Evolutionary conservation across 2,797 vertebrate genomes (phyloP).

Genomic region (Tokudaia tokunoshimensis): DNA sequence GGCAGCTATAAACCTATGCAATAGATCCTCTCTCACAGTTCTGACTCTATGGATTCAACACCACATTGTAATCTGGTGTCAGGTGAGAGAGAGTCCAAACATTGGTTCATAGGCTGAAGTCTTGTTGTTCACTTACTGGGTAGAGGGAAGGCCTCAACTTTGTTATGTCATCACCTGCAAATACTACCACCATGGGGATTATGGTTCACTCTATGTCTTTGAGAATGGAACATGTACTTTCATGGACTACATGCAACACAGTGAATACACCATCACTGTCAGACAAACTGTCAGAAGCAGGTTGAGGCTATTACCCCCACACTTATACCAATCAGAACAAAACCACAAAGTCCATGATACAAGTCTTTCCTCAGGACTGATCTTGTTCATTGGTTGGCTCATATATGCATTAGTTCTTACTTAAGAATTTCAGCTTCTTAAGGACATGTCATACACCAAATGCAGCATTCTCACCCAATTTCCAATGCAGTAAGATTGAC

Average conservation of each 20-base stretch:
- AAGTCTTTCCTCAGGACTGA: background rate
- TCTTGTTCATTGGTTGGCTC: background rate
- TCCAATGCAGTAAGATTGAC: background rate
- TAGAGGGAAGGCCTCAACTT: too few relatives aligned
- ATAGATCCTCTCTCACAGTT: background rate
- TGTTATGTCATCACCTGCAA: background rate
- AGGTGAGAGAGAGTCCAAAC: too few relatives aligned
- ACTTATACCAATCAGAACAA: background rate
- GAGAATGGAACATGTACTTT: background rate
- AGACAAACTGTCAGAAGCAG: background rate
- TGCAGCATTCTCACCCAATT: background rate
- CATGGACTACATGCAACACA: background rate
- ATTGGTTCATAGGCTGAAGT: background rate
- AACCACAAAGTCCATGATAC: background rate
- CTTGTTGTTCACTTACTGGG: background rate
- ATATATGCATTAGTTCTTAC: background rate
- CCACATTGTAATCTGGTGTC: background rate
- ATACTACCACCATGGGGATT: background rate
- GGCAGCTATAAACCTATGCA: background rate
- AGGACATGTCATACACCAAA: background rate
- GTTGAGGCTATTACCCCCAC: background rate
- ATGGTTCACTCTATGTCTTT: background rate
- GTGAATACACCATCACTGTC: background rate
- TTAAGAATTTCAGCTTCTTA: background rate
- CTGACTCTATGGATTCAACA: background rate